Base-by-base conservation (phyloP, 1,140 invertebrate species). In the Saccostrea echinata region DNA sequence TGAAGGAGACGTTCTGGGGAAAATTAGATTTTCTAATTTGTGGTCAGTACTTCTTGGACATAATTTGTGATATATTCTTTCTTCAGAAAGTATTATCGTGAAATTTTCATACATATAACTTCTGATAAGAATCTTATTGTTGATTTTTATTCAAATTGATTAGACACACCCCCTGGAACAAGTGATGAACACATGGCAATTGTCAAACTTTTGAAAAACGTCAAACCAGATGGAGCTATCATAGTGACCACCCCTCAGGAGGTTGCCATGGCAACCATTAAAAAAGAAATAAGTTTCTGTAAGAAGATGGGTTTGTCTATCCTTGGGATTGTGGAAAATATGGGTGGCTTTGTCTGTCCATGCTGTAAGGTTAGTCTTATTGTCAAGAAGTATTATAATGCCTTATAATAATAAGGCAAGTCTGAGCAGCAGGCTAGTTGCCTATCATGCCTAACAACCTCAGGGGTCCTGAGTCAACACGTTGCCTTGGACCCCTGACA, bases 161-260 rank as follows among this genome's bases (percentile, higher is more conserved):
- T 99, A 91, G 90, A 99, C 94, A 99, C 98, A 82, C 98, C 98
- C 51, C 98, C 98, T 90, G 97, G 98, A 13, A 99, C 98, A n/a
- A 98, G 98, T 3, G 98, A 99, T 95, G 98, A 99, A 94, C 98
- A 99, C 92, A 97, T 99, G 84, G 97, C 98, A 71, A 96, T 98
- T 3, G 97, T 98, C 96, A 97, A 98, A 95, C 97, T 97, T 93
- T 95, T 99, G 55, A 96, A 96, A 95, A 96, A 94, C 68, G 86
- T 89, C 21, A 88, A 87, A 53, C 95, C 97, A 53, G 89, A 89
- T 83, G 88, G 90, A 27, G 98, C 97, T 1, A 96, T 98, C 76
- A 95, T 98, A 88, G 97, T 98, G 0, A 98, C 98, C 6, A 98
- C 98, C 21, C 98, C 98, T 12, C 98, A 98, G 94, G 90, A 91